Base-by-base conservation (phyloP, 1,140 invertebrate genomes). In the Diorhabda elongata region DNA sequence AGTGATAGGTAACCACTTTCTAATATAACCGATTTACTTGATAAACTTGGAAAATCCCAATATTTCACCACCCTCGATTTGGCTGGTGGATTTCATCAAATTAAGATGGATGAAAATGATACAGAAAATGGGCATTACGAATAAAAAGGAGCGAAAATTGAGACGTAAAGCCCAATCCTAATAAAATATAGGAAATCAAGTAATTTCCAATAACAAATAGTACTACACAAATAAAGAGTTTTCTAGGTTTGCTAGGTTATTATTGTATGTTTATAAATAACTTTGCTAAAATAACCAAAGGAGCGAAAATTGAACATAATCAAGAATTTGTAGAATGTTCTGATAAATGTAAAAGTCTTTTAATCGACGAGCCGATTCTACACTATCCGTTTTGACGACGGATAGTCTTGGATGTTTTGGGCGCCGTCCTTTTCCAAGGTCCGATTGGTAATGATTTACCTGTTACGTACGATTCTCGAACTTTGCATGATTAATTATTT, bases 371-470 rank as follows among this genome's bases (percentile, higher is more conserved):
- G 52, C 64, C 67, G 6, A 11, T 69, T 42, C 44, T 69, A 42
- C 64, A 69, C 43, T 72, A 61, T 78, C 81, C 80, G 73, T 77
- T 43, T 65, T 80, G 42, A 76, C 75, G 5, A 80, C 79, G 4
- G 81, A 83, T 59, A 81, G 79, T 2, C 71, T 61, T 44, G 73
- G 79, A 68, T 68, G 66, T 66, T 45, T 3, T 68, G 58, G 47
- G 72, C 68, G 56, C 64, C 44, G 42, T 65, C 11, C 56, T 67
- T 59, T 67, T 11, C 3, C 70, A 74, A 70, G 70, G 58, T 8
- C 45, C 11, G 26, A 52, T 52, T 56, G 62, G 67, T n/a, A 67
- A 70, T 58, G 69, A 78, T 63, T 43, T 47, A 26, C 74, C 79
- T 4, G 73, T 81, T 44, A 70, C 74, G 9, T 81, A 72, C 56